phyloP scores from a whole-genome alignment of 2,888 invertebrate genomes.

The Macrophya annulata region DNA sequence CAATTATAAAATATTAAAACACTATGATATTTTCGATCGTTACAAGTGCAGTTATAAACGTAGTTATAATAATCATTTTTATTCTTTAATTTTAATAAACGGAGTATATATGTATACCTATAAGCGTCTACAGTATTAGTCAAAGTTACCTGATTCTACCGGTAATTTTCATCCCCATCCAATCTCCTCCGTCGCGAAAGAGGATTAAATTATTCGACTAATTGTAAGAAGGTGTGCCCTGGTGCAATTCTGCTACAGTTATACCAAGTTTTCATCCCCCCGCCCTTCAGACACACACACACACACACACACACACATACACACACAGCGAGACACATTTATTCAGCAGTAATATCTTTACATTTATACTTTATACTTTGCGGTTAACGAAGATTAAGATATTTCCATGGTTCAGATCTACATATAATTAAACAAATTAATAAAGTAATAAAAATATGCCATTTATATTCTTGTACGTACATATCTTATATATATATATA shows the following conservation, averaged over 20 bases:
- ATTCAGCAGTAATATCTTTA: not conserved
- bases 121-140: not conserved
- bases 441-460: not conserved
- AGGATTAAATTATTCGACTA: slow-evolving; percentile 24
- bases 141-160: slow-evolving; percentile 28
- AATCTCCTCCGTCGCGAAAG: slow-evolving; percentile 15
- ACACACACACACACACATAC: not conserved
- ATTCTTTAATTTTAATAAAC: not conserved
- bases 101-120: not conserved
- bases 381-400: not conserved
- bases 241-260: not conserved
- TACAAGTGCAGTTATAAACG: not conserved
- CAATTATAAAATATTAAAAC: not conserved
- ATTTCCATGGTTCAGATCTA: not conserved
- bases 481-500: not conserved
- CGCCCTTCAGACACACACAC: not conserved
- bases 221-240: slow-evolving; percentile 17
- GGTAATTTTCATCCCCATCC: slow-evolving; percentile 41
- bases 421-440: not conserved
- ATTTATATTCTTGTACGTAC: too few species aligned
- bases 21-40: not conserved
- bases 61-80: not conserved
- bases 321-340: not conserved
- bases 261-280: not conserved
- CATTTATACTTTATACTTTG: not conserved